Base-by-base conservation (phyloP, 2,113 vertebrate species). In the Dryoscopus gambensis region DNA sequence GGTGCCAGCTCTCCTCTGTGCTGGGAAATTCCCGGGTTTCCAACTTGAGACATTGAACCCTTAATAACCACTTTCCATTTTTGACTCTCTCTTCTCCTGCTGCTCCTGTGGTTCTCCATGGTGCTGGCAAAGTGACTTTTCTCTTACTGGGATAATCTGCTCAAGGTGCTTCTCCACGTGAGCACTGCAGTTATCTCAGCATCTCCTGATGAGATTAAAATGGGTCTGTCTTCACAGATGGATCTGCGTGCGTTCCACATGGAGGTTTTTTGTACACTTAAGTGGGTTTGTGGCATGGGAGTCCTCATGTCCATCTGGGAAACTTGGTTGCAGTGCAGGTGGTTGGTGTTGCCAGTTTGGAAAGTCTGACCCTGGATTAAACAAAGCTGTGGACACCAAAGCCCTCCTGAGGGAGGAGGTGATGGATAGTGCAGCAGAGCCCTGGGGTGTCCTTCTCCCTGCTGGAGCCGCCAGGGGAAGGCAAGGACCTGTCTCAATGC, bases 221-320 rank as follows among this genome's bases (percentile, higher is more conserved):
- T 11, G 37, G 21, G 4, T 74, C 47, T 6, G 1, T 31, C 39
- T 39, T 89, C 4, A 9, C 1, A 22, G 71, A 28, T 50, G 63
- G 70, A 42, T 76, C 67, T 63, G 24, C 0, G 0, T 65, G 75
- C 0, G 0, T 39, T 75, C 27, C 15, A 6, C 57, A 6, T 24
- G 37, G 27, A 20, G 6, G 0, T 5, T 39, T 56, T 73, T 80
- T 56, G 17, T 42, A 35, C 42, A 37, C 15, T 47, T 42, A 10
- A 40, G 47, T 11, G 33, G 4, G 3, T 70, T 46, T 77, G 42
- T 75, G 70, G 47, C 10, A 5, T 25, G 11, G 14, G 28, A 68
- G 28, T 44, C 59, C 42, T 57, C 8, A 2, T 57, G 24, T 73
- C 15, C 67, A 52, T 3, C 23, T 5, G 4, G 56, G n/a, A 70